These are phyloP conservation scores for Carduelis carduelis DNA, from an alignment of 2,797 vertebrate species.

Conservation along the genomic window DNA sequence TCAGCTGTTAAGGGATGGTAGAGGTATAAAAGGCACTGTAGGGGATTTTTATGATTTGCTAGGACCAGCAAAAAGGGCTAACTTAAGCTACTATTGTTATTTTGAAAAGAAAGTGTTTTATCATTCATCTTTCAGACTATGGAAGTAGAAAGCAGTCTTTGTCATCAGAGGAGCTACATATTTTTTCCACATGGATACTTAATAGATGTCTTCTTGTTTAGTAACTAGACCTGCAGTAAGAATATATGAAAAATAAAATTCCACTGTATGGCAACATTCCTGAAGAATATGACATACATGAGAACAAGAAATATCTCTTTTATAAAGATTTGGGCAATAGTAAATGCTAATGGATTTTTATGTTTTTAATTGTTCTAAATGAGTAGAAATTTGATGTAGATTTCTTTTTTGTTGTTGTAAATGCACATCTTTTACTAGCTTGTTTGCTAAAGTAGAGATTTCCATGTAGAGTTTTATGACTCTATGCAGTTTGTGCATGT, in stretches of 20 bases:
- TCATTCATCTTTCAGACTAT: background rate
- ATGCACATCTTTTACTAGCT: background rate
- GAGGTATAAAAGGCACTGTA: background rate
- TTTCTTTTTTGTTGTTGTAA: background rate
- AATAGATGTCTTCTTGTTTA: background rate
- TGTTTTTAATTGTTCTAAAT: background rate
- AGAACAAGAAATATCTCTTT: background rate
- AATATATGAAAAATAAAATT: background rate
- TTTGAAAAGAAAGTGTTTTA: background rate
- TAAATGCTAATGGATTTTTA: background rate
- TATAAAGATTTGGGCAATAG: background rate
- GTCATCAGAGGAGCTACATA: background rate
- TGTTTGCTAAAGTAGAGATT: background rate
- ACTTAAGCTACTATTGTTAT: background rate
- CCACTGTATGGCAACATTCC: background rate
- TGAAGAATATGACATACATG: background rate
- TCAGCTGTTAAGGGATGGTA: background rate
- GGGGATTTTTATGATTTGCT: background rate
- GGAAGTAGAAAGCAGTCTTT: background rate
- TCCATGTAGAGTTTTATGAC: background rate
- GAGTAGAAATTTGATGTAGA: background rate
- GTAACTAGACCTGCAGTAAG: background rate
- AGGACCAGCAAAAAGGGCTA: background rate
- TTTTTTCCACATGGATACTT: background rate
- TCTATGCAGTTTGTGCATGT: background rate